Base-by-base conservation (phyloP, 2,888 invertebrate genomes). In the Agrotis exclamationis region DNA sequence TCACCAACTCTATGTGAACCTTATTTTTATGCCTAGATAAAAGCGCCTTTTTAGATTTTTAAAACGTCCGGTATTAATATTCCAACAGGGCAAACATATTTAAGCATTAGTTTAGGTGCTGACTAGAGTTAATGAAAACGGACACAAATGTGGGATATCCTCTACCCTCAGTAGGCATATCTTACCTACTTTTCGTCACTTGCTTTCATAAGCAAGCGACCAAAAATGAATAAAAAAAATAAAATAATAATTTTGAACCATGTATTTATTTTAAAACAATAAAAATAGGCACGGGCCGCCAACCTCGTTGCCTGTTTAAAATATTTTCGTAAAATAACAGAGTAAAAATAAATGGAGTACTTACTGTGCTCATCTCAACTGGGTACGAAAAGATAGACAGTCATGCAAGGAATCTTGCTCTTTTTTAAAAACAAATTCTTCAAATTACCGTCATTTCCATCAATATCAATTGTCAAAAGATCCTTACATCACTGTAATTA, bases 271-370 rank as follows among this genome's bases (percentile, higher is more conserved):
- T n/a, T n/a, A 5, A 33, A 6, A 33, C 1, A 33, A 33, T 33
- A 33, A 33, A 14, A 59, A 45, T 1, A 13, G 18, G 50, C 18
- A 64, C 20, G 3, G 11, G 14, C 1, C 9, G 24, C 16, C 5
- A 20, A 0, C 0, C 24, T 44, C 20, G 18, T 18, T 64, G 51
- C 51, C 51, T 11, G 11, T 14, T n/a, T 53, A 16, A 22, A 54
- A 66, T 45, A 67, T 20, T 28, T 53, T 0, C 0, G 13, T 24
- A 51, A 20, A 45, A 53, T 22, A 18, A 14, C 28, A 9, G 14
- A 44, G 18, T 51, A 11, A 33, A 67, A 4, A 45, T 20, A 66
- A 28, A 66, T 53, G 14, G 20, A 53, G 45, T 63, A 11, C n/a
- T 33, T 22, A 18, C 56, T 4, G n/a, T 28, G 9, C 5, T 13